These are phyloP conservation scores for Chrysomallon squamiferum DNA, from an alignment of 1,140 invertebrate species.

Conservation along the genomic window DNA sequence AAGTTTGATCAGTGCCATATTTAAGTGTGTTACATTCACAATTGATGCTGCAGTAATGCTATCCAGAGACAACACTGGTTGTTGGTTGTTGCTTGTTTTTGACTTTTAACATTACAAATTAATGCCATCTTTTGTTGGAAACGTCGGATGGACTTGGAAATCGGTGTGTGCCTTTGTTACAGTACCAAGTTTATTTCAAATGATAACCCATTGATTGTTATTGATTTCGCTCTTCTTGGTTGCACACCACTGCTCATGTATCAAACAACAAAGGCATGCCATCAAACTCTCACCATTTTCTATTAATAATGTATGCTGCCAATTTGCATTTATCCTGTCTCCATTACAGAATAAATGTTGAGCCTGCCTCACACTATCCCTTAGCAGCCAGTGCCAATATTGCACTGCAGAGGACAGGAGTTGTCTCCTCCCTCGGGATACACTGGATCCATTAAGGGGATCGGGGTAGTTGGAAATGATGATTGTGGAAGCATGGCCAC, in stretches of 20 bases:
- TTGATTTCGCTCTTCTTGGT: no score
- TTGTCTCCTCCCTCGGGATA: constrained; percentile 13
- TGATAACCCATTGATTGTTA: no score
- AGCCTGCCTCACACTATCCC: neutral
- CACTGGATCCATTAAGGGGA: constrained; percentile 14
- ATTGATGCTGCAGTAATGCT: no score
- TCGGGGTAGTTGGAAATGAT: constrained; percentile 9
- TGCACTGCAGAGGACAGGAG: neutral
- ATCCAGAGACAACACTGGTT: no score
- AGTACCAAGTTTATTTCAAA: no score
- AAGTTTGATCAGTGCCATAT: no score
- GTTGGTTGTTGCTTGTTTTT: no score
- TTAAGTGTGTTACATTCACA: no score
- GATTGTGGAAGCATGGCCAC: constrained; percentile 2
- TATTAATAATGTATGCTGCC: constrained; percentile 10
- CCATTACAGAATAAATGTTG: neutral
- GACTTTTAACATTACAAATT: no score
- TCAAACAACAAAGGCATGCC: constrained; percentile 6
- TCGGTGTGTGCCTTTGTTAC: no score
- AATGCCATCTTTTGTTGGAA: no score
- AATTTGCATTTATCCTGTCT: constrained; percentile 3
- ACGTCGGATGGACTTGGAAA: no score
- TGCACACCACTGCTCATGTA: neutral
- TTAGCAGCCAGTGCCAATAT: constrained; percentile 7
- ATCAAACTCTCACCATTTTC: neutral